These are phyloP conservation scores for Megaceryle maxima DNA, from an alignment of 2,113 vertebrate genomes.

Conservation along the genomic window DNA sequence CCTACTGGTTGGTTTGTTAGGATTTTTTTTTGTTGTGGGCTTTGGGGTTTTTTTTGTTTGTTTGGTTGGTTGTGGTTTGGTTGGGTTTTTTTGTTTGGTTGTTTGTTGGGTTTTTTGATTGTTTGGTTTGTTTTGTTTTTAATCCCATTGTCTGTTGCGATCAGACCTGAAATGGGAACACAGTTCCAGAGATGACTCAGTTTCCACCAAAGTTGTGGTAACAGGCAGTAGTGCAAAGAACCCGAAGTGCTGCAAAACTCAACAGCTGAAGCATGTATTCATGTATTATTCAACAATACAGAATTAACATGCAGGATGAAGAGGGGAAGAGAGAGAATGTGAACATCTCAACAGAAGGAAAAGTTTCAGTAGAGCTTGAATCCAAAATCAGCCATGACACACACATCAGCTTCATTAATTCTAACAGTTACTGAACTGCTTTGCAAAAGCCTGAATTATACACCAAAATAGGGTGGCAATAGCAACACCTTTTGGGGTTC, in stretches of 20 bases:
- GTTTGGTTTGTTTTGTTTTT: background rate
- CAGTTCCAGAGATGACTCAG: background rate
- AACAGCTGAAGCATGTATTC: background rate
- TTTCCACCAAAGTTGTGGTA: background rate
- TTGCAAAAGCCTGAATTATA: background rate
- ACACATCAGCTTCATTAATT: background rate
- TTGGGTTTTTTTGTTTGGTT: background rate
- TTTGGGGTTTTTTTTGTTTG: background rate
- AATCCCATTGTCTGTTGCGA: background rate
- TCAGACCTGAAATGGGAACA: background rate
- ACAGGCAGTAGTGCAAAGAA: background rate
- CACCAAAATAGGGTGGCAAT: background rate
- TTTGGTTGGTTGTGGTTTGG: no score
- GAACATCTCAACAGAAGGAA: background rate
- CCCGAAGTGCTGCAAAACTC: background rate
- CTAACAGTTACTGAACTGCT: background rate
- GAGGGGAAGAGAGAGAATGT: background rate
- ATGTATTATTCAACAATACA: background rate
- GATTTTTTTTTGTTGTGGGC: background rate
- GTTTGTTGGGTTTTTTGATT: background rate
- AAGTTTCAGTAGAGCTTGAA: background rate
- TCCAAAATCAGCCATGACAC: background rate
- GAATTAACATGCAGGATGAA: background rate
- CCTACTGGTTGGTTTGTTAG: no score
- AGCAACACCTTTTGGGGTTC: background rate